Conservation (phyloP, 2,797 vertebrate species). For the Trachops cirrhosus region DNA sequence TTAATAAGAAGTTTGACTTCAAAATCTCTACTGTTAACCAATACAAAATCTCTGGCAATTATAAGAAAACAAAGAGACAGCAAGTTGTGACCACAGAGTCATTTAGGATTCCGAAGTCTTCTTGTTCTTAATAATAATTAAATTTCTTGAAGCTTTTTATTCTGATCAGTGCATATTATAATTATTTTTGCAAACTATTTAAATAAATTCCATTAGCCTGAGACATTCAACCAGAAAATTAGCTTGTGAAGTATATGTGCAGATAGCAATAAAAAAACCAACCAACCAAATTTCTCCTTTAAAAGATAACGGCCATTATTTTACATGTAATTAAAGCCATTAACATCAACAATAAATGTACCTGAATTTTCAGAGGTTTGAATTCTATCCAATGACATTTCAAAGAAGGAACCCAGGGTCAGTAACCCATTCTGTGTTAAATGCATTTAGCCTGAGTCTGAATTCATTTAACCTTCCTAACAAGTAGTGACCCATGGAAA, state of each 20-base stretch:
- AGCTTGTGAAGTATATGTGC: not conserved
- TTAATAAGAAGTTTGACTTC: not conserved
- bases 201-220: not conserved
- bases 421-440: not conserved
- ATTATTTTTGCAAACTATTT: not conserved
- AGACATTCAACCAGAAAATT: conserved; percentile 1
- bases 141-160: not conserved
- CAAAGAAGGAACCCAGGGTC: not conserved
- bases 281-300: not conserved
- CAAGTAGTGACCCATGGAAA: not conserved
- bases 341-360: not conserved
- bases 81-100: not conserved
- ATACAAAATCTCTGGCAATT: not conserved
- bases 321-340: not conserved
- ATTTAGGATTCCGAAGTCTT: conserved; percentile 4
- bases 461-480: not conserved
- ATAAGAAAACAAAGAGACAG: conserved; percentile 2
- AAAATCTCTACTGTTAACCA: conserved; percentile 3
- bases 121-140: not conserved
- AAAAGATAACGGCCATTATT: not conserved
- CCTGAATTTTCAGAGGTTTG: not conserved
- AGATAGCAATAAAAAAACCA: not conserved
- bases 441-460: not conserved
- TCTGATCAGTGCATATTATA: not conserved
- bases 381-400: not conserved